Evolutionary conservation across 2,888 invertebrate species (phyloP), one percentile per base, ranked within the genome.

Genomic region (Tridacna crocea): DNA sequence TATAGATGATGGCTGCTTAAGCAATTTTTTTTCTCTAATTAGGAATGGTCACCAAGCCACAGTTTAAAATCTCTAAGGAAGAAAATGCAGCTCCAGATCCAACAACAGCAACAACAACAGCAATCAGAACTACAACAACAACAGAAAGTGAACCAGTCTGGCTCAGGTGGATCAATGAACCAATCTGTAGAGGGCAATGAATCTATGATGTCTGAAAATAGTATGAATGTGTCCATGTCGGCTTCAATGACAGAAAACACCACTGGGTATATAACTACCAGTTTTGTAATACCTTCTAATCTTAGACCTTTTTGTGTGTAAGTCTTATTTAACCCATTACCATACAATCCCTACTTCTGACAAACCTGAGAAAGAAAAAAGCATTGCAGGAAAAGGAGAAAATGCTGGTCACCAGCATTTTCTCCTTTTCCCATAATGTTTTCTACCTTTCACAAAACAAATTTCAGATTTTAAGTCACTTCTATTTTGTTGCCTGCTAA

Each of bases 41-140:
- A 93, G 92, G 93, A 93, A 75, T 94, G 94, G 93, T 92, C 93
- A 0, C 94, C 93, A 0, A 91, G 92, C 12, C 92, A 93, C 85
- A 91, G 91, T 81, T 75, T 92, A 77, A 93, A 92, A 79, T 90
- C 91, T 47, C 75, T 93, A 73, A 92, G 92, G 86, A 92, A 91
- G 84, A 93, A 92, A 79, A 78, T 92, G 24, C 84, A 91, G 58
- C 66, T 68, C n/a, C 88, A 89, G 72, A 74, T 75, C 19, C 72
- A 75, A 47, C 82, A 79, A 77, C 11, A 46, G 26, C 82, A 79
- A 77, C 11, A 46, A 77, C 47, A 51, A 58, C 77, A 77, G 55
- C 77, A 70, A 74, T 66, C 74, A 55, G 75, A 82, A 47, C 2
- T 36, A 36, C 36, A 36, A 36, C 73, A 77, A 72, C 47, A 78